phyloP scores from a whole-genome alignment of 2,888 invertebrate genomes.

The Caenorhabditis becei region DNA sequence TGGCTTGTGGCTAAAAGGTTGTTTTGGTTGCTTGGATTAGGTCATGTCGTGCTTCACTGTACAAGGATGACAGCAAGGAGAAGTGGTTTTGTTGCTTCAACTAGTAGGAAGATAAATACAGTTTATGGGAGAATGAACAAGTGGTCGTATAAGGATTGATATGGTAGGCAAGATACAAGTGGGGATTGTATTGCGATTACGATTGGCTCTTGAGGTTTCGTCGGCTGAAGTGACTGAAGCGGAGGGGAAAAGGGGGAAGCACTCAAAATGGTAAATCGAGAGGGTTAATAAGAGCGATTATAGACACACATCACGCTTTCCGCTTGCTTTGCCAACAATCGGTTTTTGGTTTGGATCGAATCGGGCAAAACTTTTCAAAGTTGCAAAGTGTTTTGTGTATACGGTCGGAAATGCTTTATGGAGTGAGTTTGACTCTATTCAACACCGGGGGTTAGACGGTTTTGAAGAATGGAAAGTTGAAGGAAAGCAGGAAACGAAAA shows the following conservation, averaged over 20 bases:
- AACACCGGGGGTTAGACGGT: constrained; percentile 5
- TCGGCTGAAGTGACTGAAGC: constrained; percentile 32
- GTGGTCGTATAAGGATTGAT: constrained; percentile 48
- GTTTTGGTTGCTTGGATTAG: constrained; percentile 47
- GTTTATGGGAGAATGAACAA: constrained; percentile 29
- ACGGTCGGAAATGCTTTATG: constrained; percentile 7
- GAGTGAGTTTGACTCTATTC: constrained; percentile 54
- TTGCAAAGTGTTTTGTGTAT: constrained; percentile 1
- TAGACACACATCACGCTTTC: constrained; percentile 43
- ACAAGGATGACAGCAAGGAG: constrained; percentile 8
- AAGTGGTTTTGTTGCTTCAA: constrained; percentile 14
- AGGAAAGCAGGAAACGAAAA: constrained; percentile 32
- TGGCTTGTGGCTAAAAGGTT: constrained; percentile 58
- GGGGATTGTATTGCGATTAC: constrained; percentile 24
- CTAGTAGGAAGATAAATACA: constrained; percentile 1
- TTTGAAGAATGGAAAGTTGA: constrained; percentile 19
- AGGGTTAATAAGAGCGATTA: constrained; percentile 59
- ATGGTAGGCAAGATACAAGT: constrained; percentile 30
- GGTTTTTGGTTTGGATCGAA: neutral
- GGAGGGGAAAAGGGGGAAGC: constrained; percentile 22
- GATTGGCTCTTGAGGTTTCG: constrained; percentile 49
- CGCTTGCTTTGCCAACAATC: too few relatives aligned
- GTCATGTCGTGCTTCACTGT: constrained; percentile 42
- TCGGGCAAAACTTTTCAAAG: too few relatives aligned
- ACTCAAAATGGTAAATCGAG: constrained; percentile 51